Percentiles rank a stretch among this genome's conserved stretches.
Evolutionary conservation across 2,888 invertebrate species (phyloP).

Genomic region (Patella ulyssiponensis): DNA sequence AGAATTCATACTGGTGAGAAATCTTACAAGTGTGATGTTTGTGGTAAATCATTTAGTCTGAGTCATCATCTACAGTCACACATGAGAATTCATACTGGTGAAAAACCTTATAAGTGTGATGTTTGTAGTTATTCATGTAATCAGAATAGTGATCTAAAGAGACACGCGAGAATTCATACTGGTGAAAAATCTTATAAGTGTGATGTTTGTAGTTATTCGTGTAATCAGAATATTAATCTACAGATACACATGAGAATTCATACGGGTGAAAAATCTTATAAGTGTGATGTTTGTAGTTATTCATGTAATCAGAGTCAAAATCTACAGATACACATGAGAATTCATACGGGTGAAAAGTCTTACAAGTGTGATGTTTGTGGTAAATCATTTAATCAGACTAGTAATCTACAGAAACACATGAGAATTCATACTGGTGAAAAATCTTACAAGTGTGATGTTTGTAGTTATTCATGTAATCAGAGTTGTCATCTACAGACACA

Average conservation of each 20-base stretch:
- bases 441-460: too few species aligned
- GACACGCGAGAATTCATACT: constrained; percentile 28
- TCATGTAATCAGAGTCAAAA: too few species aligned
- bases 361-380: too few species aligned
- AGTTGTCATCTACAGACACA: too few species aligned
- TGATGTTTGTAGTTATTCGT: constrained; percentile 29
- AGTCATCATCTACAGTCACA: constrained; percentile 13
- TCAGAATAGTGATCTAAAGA: constrained; percentile 8
- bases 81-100: constrained; percentile 24
- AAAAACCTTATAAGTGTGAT: constrained; percentile 27
- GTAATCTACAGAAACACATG: too few species aligned
- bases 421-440: too few species aligned
- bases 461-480: too few species aligned
- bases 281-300: too few species aligned
- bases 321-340: too few species aligned
- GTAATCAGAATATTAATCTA: not conserved
- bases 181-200: constrained; percentile 25
- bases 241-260: constrained; percentile 11
- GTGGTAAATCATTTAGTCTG: constrained; percentile 17
- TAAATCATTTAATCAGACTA: too few species aligned
- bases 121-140: constrained; percentile 28
- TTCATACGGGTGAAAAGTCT: too few species aligned
- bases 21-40: constrained; percentile 17
- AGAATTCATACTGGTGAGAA: constrained; percentile 19
- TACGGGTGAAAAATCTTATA: not conserved